These are phyloP conservation scores for Microctenopoma stevenorrisi DNA, from an alignment of 2,797 vertebrate genomes.

Conservation along the genomic window DNA sequence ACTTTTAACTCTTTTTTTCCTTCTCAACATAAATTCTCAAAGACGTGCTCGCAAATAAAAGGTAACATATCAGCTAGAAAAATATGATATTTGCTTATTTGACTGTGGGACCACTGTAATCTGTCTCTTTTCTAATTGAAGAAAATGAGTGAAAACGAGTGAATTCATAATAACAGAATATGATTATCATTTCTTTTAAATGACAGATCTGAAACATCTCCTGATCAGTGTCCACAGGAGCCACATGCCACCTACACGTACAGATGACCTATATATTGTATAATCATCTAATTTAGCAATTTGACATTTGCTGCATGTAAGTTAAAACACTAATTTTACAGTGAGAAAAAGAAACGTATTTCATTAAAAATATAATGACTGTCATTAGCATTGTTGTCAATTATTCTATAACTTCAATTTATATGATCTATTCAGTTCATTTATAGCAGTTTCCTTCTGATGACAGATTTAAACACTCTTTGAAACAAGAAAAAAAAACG, in stretches of 20 bases:
- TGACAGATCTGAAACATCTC: constrained; percentile 74
- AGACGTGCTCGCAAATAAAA: not conserved
- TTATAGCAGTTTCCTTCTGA: constrained; percentile 23
- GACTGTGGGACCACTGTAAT: not conserved
- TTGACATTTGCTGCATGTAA: constrained; percentile 2
- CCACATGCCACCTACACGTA: constrained; percentile 16
- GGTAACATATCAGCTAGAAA: constrained; percentile 3
- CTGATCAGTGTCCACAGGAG: constrained; percentile 51
- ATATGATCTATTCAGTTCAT: constrained; percentile 13
- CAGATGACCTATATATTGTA: constrained; percentile 48
- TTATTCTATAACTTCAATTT: constrained; percentile 3
- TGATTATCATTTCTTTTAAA: constrained; percentile 44
- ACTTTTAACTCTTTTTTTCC: not conserved
- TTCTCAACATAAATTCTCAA: not conserved
- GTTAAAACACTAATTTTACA: not conserved
- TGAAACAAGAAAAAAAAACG: constrained; percentile 8
- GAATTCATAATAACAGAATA: constrained; percentile 43
- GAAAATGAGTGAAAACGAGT: constrained; percentile 32
- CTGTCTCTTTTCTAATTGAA: constrained; percentile 25
- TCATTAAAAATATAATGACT: not conserved
- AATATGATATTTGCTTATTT: not conserved
- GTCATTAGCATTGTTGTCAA: not conserved
- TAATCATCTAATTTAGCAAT: constrained; percentile 13
- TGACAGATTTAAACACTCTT: constrained; percentile 40
- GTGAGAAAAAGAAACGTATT: not conserved